A percentile compares a stretch with the other conserved stretches of the same genome.
phyloP scores from a whole-genome alignment of 2,797 vertebrate species.

The Cuculus canorus region DNA sequence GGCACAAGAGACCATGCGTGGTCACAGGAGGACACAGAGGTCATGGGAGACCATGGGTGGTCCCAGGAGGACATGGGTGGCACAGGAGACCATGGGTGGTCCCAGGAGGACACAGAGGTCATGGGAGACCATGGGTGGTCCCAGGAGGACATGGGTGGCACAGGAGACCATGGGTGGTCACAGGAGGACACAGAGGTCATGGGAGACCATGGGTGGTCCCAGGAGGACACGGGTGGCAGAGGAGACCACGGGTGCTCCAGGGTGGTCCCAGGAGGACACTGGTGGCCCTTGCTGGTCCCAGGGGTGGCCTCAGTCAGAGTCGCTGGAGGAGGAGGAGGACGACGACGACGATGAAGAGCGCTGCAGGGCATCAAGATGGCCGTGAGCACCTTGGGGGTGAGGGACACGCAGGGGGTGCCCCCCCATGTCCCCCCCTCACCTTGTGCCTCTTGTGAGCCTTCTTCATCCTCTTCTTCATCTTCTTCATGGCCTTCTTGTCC shows the following conservation, averaged over 20 bases:
- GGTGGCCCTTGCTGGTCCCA: neutral
- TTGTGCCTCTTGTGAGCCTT: slow-evolving; percentile 81
- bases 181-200: no score
- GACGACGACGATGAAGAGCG: neutral
- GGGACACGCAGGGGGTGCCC: neutral
- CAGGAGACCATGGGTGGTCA: neutral
- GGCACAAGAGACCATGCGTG: neutral
- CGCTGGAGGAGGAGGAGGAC: neutral
- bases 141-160: no score
- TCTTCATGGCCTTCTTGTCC: slow-evolving; percentile 78
- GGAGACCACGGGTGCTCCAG: neutral
- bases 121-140: neutral
- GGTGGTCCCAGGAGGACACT: neutral
- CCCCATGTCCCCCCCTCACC: slow-evolving; percentile 54
- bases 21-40: neutral
- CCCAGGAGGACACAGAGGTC: neutral
- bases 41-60: no score
- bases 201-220: neutral
- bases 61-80: neutral
- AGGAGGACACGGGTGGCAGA: no score
- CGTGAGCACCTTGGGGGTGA: neutral
- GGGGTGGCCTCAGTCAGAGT: neutral
- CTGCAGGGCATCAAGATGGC: neutral
- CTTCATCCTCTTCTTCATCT: slow-evolving; percentile 85
- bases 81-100: neutral